Evolutionary conservation across 2,888 invertebrate species (phyloP), one percentile per base, ranked within the genome.

Genomic region (Cataglyphis albicans): DNA sequence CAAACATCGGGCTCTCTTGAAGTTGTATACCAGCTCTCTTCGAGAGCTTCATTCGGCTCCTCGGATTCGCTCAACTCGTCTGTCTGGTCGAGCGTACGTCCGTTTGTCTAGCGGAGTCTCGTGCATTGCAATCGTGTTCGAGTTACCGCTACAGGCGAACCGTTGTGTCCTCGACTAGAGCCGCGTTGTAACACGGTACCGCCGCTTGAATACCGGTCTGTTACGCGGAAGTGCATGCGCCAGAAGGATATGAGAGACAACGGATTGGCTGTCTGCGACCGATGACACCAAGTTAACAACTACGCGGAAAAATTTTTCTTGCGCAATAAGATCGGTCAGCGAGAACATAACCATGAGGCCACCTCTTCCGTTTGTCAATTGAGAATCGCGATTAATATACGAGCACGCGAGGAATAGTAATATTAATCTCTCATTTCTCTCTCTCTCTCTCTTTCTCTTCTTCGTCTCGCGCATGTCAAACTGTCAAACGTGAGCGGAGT

Each of bases 151-250:
- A 89, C 87, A 89, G 87, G 86, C 87, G 84, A 74, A 90, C 90
- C 90, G 90, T 90, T 90, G 90, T 90, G 90, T 89, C 84, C 70
- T 75, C 35, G 81, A 82, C 83, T 63, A 12, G 85, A 81, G 83
- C 74, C 68, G 85, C 88, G n/a, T 63, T 87, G 91, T 84, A 90
- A 82, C 86, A 83, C 83, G 84, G 63, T 61, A 80, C 88, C 59
- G 76, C 81, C 76, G 76, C 87, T 52, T 88, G 88, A 92, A 90
- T 90, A 90, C 88, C 88, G 87, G 88, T 88, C 89, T 90, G 92
- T 91, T 91, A 92, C 92, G 89, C 92, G 92, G 92, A 91, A 91
- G 92, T 90, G 87, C 82, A 86, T 85, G 75, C 85, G 81, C 85
- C 82, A 87, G 86, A 67, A 84, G 85, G 84, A 84, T 72, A 82